A percentile compares a stretch with the other conserved stretches of the same genome.
Conservation (phyloP, 2,113 vertebrate species). For the Syngnathoides biaculeatus region DNA sequence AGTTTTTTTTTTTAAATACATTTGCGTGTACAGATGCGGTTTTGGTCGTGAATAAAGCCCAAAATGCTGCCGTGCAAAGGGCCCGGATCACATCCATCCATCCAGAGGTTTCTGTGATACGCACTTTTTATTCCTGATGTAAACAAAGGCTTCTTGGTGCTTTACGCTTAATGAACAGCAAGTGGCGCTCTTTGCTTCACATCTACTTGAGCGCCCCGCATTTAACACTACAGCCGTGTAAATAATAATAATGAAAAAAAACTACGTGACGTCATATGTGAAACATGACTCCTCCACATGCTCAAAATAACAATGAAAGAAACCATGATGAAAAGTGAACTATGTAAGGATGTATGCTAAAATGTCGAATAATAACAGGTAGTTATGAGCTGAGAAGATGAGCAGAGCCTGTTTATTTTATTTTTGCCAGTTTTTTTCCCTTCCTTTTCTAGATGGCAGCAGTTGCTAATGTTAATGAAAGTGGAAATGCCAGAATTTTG, state of each 20-base stretch:
- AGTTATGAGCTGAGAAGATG: slow-evolving; percentile 10
- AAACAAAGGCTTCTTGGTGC: slow-evolving; percentile 66
- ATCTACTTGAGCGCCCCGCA: not conserved
- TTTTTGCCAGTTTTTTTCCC: no score
- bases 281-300: not conserved
- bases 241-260: no score
- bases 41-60: not conserved
- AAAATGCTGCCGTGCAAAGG: slow-evolving; percentile 11
- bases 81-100: slow-evolving; percentile 53
- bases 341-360: not conserved
- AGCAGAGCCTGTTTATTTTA: no score
- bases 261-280: not conserved
- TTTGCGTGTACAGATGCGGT: not conserved
- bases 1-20: not conserved
- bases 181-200: slow-evolving; percentile 38
- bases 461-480: not conserved
- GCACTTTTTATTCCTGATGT: slow-evolving; percentile 77
- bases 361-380: not conserved
- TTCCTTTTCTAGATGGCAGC: no score
- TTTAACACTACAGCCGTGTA: not conserved
- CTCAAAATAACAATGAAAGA: not conserved
- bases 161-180: slow-evolving; percentile 23
- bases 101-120: slow-evolving; percentile 70
- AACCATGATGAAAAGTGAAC: not conserved
- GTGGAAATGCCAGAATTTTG: not conserved